phyloP scores from a whole-genome alignment of 2,888 invertebrate species.

The Watsonalla binaria region DNA sequence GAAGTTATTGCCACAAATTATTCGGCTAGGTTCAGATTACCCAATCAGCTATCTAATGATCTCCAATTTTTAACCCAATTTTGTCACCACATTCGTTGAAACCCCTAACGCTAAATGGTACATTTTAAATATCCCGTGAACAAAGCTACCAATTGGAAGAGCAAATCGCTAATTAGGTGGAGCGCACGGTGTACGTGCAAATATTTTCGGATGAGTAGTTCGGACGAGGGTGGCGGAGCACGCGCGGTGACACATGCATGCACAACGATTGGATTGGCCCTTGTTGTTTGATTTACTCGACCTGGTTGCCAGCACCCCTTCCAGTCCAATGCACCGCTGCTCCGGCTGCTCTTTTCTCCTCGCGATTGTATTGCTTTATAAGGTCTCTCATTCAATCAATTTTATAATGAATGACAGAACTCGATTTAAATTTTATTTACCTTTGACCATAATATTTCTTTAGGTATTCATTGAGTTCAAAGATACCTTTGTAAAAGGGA shows the following conservation, averaged over 20 bases:
- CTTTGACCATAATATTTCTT: no score
- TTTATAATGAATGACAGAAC: slow-evolving; percentile 2
- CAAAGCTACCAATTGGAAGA: neutral
- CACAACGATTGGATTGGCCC: slow-evolving; percentile 39
- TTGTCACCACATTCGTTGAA: no score
- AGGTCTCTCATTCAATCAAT: slow-evolving; percentile 12
- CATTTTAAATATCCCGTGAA: neutral
- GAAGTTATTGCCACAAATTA: no score
- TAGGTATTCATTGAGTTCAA: no score
- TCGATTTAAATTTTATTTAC: no score
- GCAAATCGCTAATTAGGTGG: neutral
- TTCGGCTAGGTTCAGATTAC: no score
- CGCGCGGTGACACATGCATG: slow-evolving; percentile 36
- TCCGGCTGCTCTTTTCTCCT: slow-evolving; percentile 17
- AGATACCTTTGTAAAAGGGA: no score
- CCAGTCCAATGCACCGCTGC: slow-evolving; percentile 35
- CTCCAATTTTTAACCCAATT: no score
- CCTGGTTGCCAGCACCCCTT: slow-evolving; percentile 45
- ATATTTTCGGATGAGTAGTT: slow-evolving; percentile 35
- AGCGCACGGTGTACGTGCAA: neutral
- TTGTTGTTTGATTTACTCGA: slow-evolving; percentile 64
- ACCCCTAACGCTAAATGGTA: no score
- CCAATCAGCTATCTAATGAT: no score
- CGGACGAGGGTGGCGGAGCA: slow-evolving; percentile 19
- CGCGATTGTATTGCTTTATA: slow-evolving; percentile 25